These are phyloP conservation scores for Euglossa dilemma DNA, from an alignment of 1,140 invertebrate genomes.

Conservation along the genomic window DNA sequence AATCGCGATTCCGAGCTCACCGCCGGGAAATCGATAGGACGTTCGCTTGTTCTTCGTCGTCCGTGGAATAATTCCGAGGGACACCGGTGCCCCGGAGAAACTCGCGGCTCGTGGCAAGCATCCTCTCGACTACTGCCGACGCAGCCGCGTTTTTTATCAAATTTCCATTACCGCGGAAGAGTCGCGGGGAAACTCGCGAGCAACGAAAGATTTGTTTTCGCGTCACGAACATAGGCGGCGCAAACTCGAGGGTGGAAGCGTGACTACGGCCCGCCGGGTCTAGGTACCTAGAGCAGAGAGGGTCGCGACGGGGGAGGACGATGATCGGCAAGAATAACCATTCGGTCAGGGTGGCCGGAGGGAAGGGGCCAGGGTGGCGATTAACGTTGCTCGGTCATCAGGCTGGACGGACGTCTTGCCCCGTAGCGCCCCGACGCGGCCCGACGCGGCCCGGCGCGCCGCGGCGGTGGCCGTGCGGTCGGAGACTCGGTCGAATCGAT, in stretches of 20 bases:
- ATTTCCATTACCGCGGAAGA: not conserved
- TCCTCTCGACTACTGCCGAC: too few relatives aligned
- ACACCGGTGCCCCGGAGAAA: too few relatives aligned
- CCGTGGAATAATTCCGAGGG: too few relatives aligned
- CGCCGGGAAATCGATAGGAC: too few relatives aligned
- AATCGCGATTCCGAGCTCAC: too few relatives aligned
- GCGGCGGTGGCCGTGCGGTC: conserved; percentile 15
- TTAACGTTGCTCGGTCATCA: conserved; percentile 8
- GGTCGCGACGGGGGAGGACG: not conserved
- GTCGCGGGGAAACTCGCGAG: not conserved
- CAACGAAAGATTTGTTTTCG: not conserved
- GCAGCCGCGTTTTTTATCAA: not conserved
- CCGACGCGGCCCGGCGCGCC: too few relatives aligned
- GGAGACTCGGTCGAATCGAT: conserved; percentile 76
- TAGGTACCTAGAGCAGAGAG: too few relatives aligned
- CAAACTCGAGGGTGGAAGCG: not conserved
- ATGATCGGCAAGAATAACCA: conserved; percentile 6
- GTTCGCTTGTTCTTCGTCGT: too few relatives aligned
- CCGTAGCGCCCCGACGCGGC: too few relatives aligned
- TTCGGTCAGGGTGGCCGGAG: conserved; percentile 49
- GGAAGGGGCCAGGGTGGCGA: too few relatives aligned
- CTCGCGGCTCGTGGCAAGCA: too few relatives aligned
- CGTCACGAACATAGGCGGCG: not conserved
- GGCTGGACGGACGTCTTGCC: conserved; percentile 8
- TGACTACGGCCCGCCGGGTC: not conserved